These are phyloP conservation scores for Xiphophorus maculatus DNA, from an alignment of 2,113 vertebrate species.

Conservation along the genomic window DNA sequence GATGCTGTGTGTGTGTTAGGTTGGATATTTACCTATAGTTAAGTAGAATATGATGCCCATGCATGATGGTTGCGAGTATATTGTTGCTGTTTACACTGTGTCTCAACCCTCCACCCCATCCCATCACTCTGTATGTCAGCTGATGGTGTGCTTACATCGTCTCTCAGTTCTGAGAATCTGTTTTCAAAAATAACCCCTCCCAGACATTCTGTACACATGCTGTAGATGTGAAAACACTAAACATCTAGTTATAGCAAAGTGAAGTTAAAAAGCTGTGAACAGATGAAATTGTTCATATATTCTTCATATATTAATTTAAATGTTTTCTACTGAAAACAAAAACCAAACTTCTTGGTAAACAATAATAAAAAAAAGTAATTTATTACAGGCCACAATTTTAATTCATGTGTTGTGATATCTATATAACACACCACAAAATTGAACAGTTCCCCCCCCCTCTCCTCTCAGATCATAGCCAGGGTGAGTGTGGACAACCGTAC, in stretches of 20 bases:
- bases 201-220: background rate
- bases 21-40: background rate
- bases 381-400: background rate
- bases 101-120: background rate
- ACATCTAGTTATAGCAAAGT: background rate
- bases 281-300: background rate
- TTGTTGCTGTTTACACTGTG: background rate
- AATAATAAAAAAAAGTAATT: background rate
- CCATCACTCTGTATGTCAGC: constrained; percentile 28
- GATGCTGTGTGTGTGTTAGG: background rate
- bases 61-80: constrained; percentile 8
- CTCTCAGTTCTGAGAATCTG: constrained; percentile 48
- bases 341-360: background rate
- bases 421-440: no score
- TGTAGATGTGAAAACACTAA: background rate
- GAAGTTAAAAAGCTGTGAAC: background rate
- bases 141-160: constrained; percentile 9
- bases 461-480: constrained; percentile 92
- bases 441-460: background rate
- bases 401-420: no score
- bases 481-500: constrained; percentile 96
- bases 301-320: background rate
- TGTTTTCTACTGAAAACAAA: background rate
- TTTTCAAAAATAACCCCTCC: constrained; percentile 54
- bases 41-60: constrained; percentile 14